Evolutionary conservation across 2,888 invertebrate species (phyloP).

Genomic region (Seladonia tumulorum): DNA sequence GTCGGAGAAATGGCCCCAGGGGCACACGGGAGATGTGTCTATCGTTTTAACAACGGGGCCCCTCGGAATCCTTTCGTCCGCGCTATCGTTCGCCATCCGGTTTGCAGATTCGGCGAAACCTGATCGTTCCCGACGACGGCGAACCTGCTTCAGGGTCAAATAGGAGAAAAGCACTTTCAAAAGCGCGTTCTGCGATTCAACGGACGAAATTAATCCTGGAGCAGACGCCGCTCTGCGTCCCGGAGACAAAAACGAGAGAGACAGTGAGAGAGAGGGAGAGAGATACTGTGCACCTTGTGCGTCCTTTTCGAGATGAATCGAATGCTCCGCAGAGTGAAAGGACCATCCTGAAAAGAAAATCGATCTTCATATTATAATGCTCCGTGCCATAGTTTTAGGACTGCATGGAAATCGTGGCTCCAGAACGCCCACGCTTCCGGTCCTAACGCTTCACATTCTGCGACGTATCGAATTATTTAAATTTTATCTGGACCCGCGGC

Average conservation of each 20-base stretch:
- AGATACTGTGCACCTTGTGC: conserved; percentile 4
- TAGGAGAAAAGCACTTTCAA: conserved; percentile 41
- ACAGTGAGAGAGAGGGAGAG: neutral
- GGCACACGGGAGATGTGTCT: conserved; percentile 68
- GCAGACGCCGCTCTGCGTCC: conserved; percentile 16
- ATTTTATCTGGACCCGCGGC: neutral
- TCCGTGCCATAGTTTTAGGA: neutral
- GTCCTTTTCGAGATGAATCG: neutral
- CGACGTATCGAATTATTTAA: neutral
- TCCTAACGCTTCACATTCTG: neutral
- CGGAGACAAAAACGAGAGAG: conserved; percentile 23
- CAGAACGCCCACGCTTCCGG: neutral
- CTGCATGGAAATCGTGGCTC: neutral
- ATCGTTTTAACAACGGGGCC: conserved; percentile 76
- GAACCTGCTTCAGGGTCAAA: conserved; percentile 32
- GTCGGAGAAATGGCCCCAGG: conserved; percentile 25
- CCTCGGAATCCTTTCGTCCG: conserved; percentile 37
- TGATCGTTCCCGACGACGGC: conserved; percentile 46
- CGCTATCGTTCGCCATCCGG: conserved; percentile 60
- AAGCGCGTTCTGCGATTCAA: conserved; percentile 43
- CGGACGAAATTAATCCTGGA: conserved; percentile 49
- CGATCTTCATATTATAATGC: conserved; percentile 3
- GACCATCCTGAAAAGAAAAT: conserved; percentile 1
- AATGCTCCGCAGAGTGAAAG: neutral
- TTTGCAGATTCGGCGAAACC: conserved; percentile 63